These are phyloP conservation scores for Idaea straminata DNA, from an alignment of 2,888 invertebrate genomes.

Conservation along the genomic window DNA sequence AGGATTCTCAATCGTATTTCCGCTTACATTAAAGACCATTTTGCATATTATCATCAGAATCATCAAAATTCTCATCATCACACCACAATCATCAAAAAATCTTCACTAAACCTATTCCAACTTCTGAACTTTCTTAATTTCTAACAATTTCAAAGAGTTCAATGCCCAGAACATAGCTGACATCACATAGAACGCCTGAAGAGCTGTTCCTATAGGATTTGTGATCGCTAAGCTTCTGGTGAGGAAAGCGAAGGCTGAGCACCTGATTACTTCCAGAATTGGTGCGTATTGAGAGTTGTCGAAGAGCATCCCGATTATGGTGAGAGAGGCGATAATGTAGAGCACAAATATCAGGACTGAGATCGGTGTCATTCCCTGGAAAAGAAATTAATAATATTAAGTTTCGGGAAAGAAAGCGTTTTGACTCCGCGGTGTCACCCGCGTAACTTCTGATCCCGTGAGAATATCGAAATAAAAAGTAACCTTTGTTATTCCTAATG, in stretches of 20 bases:
- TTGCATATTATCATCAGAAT: background rate
- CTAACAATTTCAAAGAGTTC: constrained; percentile 79
- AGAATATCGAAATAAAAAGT: background rate
- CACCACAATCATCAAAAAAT: background rate
- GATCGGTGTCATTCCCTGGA: constrained; percentile 82
- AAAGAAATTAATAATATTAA: constrained; percentile 30
- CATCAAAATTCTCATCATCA: background rate
- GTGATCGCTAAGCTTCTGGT: constrained; percentile 63
- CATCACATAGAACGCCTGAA: constrained; percentile 80
- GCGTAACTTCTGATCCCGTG: too few relatives aligned
- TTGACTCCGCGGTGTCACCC: background rate
- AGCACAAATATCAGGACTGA: constrained; percentile 79
- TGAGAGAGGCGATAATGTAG: constrained; percentile 84
- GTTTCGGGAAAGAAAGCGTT: background rate
- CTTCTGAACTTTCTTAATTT: constrained; percentile 69
- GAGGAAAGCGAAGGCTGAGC: constrained; percentile 80
- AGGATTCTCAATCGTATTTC: background rate
- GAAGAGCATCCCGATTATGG: constrained; percentile 85
- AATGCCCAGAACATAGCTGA: constrained; percentile 84
- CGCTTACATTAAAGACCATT: background rate
- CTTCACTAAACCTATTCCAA: constrained; percentile 34
- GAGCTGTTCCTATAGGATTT: constrained; percentile 58
- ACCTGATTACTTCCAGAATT: constrained; percentile 83
- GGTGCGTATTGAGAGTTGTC: constrained; percentile 83
- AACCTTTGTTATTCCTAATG: too few relatives aligned